Percentiles rank a stretch among this genome's conserved stretches.
Conservation (phyloP, 2,113 vertebrate genomes). For the Leuciscus idus region DNA sequence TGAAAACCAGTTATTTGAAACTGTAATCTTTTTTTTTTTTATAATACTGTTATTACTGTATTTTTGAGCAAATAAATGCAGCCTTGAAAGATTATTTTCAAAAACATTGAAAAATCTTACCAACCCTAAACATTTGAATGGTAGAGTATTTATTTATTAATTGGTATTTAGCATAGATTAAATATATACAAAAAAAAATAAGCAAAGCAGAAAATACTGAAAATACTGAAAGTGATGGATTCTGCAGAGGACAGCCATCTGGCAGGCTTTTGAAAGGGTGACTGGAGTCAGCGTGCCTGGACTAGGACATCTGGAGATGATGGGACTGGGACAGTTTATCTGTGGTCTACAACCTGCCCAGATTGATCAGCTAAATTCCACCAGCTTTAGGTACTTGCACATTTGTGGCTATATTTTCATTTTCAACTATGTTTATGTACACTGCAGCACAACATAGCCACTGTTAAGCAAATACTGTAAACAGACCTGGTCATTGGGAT, state of each 20-base stretch:
- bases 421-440: background rate
- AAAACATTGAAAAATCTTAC: background rate
- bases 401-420: background rate
- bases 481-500: background rate
- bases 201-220: background rate
- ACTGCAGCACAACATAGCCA: background rate
- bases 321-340: slow-evolving; percentile 67
- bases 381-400: slow-evolving; percentile 65
- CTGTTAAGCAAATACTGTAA: background rate
- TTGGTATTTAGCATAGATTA: background rate
- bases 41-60: background rate
- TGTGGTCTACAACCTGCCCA: slow-evolving; percentile 69
- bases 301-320: slow-evolving; percentile 63
- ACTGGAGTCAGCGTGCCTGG: slow-evolving; percentile 48
- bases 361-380: slow-evolving; percentile 57
- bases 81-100: background rate
- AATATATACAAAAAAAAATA: background rate
- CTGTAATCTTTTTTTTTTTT: background rate
- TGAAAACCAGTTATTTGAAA: background rate
- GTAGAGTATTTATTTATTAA: background rate
- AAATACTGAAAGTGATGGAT: background rate
- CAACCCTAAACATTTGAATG: background rate
- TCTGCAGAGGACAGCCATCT: slow-evolving; percentile 64
- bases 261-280: slow-evolving; percentile 55
- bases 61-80: background rate